These are phyloP conservation scores for Phocoena sinus DNA, from an alignment of 2,113 vertebrate species.

Conservation along the genomic window DNA sequence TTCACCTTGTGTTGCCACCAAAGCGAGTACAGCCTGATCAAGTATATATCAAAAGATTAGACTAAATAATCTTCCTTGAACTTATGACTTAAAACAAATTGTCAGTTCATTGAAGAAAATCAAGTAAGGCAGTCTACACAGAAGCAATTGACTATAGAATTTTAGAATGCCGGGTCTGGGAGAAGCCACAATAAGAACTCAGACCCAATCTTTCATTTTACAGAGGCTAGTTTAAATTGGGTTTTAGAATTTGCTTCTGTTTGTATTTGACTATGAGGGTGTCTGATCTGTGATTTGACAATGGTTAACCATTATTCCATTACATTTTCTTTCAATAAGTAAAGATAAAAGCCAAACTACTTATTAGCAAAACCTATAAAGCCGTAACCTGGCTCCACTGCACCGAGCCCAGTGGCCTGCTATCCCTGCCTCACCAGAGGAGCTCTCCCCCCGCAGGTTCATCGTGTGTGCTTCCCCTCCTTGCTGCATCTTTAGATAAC, in stretches of 20 bases:
- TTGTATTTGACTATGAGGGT: neutral
- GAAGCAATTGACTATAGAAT: neutral
- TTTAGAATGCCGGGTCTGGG: neutral
- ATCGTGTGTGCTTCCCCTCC: fast-evolving
- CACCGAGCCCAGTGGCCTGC: too few relatives aligned
- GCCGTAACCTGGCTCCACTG: neutral
- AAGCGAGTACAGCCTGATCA: neutral
- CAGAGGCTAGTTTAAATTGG: neutral
- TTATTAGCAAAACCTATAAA: neutral
- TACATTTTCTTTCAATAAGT: neutral
- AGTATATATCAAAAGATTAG: neutral
- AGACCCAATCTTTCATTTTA: neutral
- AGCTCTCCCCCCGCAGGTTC: too few relatives aligned
- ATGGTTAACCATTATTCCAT: neutral
- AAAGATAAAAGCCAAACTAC: neutral
- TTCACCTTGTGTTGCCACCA: neutral
- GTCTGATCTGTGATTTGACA: neutral
- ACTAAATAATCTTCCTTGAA: neutral
- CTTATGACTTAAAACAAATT: neutral
- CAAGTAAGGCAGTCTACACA: neutral
- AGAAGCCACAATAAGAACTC: neutral
- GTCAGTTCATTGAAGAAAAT: neutral
- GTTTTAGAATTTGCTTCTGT: neutral
- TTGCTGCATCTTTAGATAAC: neutral
- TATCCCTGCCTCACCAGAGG: fast-evolving